These are phyloP conservation scores for Drosophila pseudoananassae DNA, from an alignment of 1,140 invertebrate genomes.

Conservation along the genomic window DNA sequence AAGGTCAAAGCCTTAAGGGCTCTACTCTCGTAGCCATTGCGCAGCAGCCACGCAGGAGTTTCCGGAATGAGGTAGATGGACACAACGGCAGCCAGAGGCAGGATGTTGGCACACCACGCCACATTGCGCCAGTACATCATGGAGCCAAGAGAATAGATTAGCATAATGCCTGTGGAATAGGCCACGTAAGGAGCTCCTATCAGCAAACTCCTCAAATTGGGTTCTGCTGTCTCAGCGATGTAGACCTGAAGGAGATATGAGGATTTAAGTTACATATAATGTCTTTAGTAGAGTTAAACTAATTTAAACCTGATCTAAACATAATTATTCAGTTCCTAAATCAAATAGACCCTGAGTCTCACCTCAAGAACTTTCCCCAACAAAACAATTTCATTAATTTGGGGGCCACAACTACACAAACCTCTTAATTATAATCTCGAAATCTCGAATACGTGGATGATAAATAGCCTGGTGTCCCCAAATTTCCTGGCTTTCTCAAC, in stretches of 20 bases:
- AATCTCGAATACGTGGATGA: neutral
- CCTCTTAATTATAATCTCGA: constrained; percentile 4
- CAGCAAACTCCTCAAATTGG: constrained; percentile 87
- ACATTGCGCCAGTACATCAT: constrained; percentile 88
- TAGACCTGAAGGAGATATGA: constrained; percentile 85
- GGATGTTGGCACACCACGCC: constrained; percentile 86
- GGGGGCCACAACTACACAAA: constrained; percentile 44
- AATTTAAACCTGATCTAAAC: neutral
- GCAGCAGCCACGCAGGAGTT: constrained; percentile 89
- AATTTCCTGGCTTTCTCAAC: no score
- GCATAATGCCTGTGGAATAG: constrained; percentile 89
- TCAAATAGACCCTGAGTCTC: constrained; percentile 28
- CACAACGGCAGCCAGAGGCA: constrained; percentile 86
- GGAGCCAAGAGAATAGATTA: constrained; percentile 88
- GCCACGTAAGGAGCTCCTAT: constrained; percentile 88
- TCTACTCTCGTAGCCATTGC: constrained; percentile 86
- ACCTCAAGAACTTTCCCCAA: constrained; percentile 22
- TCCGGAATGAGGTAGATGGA: constrained; percentile 88
- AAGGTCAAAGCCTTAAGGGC: constrained; percentile 88
- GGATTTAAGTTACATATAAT: neutral
- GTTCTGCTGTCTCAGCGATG: constrained; percentile 89
- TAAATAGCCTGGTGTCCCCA: neutral
- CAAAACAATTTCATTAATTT: constrained; percentile 56
- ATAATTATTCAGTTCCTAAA: constrained; percentile 2
- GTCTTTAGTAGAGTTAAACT: neutral